phyloP scores from a whole-genome alignment of 2,113 vertebrate genomes.

The Emydura subglobosa region DNA sequence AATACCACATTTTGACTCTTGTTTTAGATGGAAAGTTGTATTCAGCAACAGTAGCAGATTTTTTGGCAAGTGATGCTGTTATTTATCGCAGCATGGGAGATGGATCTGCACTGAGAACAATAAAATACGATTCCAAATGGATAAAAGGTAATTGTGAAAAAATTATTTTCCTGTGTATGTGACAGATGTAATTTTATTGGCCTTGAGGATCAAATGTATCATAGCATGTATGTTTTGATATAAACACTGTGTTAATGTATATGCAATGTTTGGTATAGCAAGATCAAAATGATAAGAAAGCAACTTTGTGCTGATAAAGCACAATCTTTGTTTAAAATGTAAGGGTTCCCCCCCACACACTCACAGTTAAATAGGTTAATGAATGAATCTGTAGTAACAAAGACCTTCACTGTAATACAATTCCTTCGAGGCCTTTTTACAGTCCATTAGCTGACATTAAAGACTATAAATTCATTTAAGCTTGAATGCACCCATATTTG shows the following conservation, averaged over 20 bases:
- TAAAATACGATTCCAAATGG: slow-evolving; percentile 99
- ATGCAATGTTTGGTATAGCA: not conserved
- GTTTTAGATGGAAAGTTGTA: slow-evolving; percentile 95
- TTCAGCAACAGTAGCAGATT: slow-evolving; percentile 98
- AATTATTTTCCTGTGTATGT: not conserved
- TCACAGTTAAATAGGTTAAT: slow-evolving; percentile 60
- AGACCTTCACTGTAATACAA: slow-evolving; percentile 50
- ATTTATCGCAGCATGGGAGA: slow-evolving; percentile 99
- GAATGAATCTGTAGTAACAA: slow-evolving; percentile 65
- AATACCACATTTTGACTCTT: slow-evolving; percentile 34
- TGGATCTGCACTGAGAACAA: slow-evolving; percentile 95
- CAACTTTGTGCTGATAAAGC: not conserved
- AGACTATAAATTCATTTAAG: slow-evolving; percentile 44
- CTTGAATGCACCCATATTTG: slow-evolving; percentile 12
- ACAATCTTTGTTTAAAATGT: slow-evolving; percentile 28
- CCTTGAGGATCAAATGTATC: not conserved
- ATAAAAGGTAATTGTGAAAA: slow-evolving; percentile 91
- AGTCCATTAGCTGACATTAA: slow-evolving; percentile 66
- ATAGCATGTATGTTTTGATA: not conserved
- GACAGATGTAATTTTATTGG: not conserved
- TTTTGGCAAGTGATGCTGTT: slow-evolving; percentile 98
- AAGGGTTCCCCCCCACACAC: slow-evolving; percentile 33
- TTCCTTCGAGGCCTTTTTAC: slow-evolving; percentile 62
- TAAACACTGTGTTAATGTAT: not conserved
- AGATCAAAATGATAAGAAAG: not conserved